A percentile compares a stretch with the other conserved stretches of the same genome.
These are phyloP conservation scores for Prionchulus punctatus DNA, from an alignment of 2,888 invertebrate species.

Conservation along the genomic window DNA sequence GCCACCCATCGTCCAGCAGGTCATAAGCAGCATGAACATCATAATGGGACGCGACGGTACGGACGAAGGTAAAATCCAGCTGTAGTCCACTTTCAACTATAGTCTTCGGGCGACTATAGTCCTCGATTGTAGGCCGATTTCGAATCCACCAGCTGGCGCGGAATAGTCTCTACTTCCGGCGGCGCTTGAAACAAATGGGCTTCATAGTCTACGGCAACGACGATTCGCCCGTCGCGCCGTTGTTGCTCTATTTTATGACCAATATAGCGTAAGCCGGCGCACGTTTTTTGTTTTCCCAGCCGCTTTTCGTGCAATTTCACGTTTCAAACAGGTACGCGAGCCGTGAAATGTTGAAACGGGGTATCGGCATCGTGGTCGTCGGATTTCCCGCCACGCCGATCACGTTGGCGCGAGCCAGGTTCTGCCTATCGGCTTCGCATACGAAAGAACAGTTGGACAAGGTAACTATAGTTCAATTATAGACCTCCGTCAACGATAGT, in stretches of 20 bases:
- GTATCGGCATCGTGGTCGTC: constrained; percentile 82
- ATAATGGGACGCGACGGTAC: constrained; percentile 69
- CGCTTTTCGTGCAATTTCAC: too few species aligned
- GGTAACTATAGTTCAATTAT: too few species aligned
- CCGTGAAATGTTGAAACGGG: constrained; percentile 58
- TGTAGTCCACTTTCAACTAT: too few species aligned
- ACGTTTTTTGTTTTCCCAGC: too few species aligned
- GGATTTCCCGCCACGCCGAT: constrained; percentile 95
- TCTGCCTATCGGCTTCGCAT: constrained; percentile 84
- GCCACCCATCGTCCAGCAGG: constrained; percentile 74
- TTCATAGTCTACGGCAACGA: constrained; percentile 79
- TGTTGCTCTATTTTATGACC: constrained; percentile 76
- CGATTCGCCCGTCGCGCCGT: constrained; percentile 88
- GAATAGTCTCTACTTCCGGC: background rate
- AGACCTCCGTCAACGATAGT: too few species aligned
- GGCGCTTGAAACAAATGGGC: constrained; percentile 57
- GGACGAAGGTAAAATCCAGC: constrained; percentile 46
- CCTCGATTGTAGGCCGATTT: too few species aligned
- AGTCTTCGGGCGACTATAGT: too few species aligned
- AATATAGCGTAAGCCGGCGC: too few species aligned
- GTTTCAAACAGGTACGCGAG: too few species aligned
- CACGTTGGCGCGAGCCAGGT: constrained; percentile 63
- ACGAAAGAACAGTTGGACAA: constrained; percentile 75
- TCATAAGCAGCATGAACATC: constrained; percentile 67
- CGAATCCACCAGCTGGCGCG: background rate